These are phyloP conservation scores for Epistrophe grossulariae DNA, from an alignment of 2,888 invertebrate species.

Conservation along the genomic window DNA sequence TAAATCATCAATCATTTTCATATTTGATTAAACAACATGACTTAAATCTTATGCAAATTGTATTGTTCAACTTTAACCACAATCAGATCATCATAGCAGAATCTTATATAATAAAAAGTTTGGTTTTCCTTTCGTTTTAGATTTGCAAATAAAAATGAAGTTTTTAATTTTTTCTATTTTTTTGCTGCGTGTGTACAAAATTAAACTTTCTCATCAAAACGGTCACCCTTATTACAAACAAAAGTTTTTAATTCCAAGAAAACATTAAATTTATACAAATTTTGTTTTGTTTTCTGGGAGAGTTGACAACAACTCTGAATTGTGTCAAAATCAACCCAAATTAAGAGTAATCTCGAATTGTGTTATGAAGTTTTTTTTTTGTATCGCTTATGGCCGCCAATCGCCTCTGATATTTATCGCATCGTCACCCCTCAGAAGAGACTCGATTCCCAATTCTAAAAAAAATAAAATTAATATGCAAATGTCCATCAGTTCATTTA, in stretches of 20 bases:
- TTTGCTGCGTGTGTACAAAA: neutral
- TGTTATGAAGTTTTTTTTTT: conserved; percentile 40
- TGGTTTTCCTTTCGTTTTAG: conserved; percentile 32
- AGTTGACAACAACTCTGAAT: neutral
- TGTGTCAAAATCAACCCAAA: conserved; percentile 19
- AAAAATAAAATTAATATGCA: conserved; percentile 30
- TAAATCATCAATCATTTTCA: conserved; percentile 6
- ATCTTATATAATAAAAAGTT: neutral
- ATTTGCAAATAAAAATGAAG: conserved; percentile 29
- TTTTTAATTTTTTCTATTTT: neutral
- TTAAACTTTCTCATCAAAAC: conserved; percentile 13
- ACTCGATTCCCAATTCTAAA: conserved; percentile 10
- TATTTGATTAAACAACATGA: neutral
- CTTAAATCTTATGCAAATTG: conserved; percentile 20
- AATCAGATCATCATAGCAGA: neutral
- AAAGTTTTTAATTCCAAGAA: neutral
- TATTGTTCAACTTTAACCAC: conserved; percentile 5
- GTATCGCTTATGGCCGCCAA: neutral
- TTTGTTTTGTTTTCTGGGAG: neutral
- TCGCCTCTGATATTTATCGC: neutral
- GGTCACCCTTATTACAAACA: neutral
- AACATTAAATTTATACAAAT: conserved; percentile 21
- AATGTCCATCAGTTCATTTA: conserved; percentile 50
- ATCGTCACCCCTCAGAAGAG: conserved; percentile 3
- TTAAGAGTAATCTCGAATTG: conserved; percentile 41